Evolutionary conservation across 92 coral and sea anemone genomes (phyloP).

Genomic region (Phymanthus crucifer): DNA sequence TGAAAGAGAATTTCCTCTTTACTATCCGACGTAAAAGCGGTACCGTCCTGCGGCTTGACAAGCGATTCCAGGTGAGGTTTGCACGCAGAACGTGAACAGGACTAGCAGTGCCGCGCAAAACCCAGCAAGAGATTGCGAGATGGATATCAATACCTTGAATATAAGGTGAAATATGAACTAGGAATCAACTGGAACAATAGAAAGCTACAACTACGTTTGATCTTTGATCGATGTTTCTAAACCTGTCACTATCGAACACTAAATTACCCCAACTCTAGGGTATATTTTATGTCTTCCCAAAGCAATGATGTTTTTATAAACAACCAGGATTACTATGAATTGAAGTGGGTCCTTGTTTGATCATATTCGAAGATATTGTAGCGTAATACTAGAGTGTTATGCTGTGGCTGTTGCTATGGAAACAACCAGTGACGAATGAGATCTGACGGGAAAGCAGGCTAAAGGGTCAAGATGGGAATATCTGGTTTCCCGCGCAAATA

Average conservation of each 20-base stretch:
- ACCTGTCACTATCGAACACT: not conserved
- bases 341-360: not conserved
- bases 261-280: not conserved
- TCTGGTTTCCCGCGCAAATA: not conserved
- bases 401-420: not conserved
- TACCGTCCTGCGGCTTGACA: not conserved
- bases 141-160: not conserved
- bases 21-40: not conserved
- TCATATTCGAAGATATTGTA: not conserved
- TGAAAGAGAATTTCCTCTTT: not conserved
- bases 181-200: slow-evolving; percentile 24
- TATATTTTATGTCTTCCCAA: not conserved
- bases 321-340: not conserved
- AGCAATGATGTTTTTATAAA: not conserved
- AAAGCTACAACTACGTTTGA: not conserved
- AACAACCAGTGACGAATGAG: not conserved
- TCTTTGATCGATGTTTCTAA: not conserved
- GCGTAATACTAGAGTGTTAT: not conserved
- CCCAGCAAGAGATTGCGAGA: not conserved
- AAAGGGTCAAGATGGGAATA: not conserved
- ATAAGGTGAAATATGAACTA: slow-evolving; percentile 13
- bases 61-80: not conserved
- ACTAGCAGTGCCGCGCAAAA: not conserved
- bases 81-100: not conserved
- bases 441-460: not conserved